Conservation (phyloP, 2,888 invertebrate genomes). For the Muschampia plurimacula region DNA sequence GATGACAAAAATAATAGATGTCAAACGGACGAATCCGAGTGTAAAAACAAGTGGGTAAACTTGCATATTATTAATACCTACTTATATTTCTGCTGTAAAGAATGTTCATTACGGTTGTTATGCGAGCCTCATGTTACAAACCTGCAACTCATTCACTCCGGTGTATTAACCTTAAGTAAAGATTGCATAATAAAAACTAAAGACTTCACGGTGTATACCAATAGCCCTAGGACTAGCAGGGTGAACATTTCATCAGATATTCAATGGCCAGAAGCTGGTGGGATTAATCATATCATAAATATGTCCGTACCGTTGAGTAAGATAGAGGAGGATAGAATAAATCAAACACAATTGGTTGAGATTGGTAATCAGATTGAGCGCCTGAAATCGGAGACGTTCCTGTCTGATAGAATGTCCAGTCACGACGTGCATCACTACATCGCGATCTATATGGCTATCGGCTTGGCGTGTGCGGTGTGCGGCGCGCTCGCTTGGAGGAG, state of each 20-base stretch:
- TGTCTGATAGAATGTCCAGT: constrained; percentile 9
- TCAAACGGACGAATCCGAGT: background rate
- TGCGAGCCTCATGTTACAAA: constrained; percentile 14
- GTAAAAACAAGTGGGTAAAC: constrained; percentile 16
- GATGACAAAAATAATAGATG: background rate
- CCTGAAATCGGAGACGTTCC: background rate
- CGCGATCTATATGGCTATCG: constrained; percentile 8
- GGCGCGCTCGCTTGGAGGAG: background rate
- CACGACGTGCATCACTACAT: constrained; percentile 18
- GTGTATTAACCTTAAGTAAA: background rate
- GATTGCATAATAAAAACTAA: constrained; percentile 14
- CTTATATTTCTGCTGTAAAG: constrained; percentile 14
- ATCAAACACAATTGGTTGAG: constrained; percentile 14
- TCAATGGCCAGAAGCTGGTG: constrained; percentile 4
- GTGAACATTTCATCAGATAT: constrained; percentile 10
- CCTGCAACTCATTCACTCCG: background rate
- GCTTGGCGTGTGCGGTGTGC: constrained; percentile 11
- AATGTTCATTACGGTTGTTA: constrained; percentile 18
- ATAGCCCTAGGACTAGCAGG: constrained; percentile 2
- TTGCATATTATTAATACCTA: constrained; percentile 13
- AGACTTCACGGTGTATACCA: background rate
- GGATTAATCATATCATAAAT: constrained; percentile 11
- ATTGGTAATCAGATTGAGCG: constrained; percentile 14
- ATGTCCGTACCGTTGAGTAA: constrained; percentile 16
- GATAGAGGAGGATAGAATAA: background rate